These are phyloP conservation scores for Eutrigla gurnardus DNA, from an alignment of 2,797 vertebrate genomes.

Conservation along the genomic window DNA sequence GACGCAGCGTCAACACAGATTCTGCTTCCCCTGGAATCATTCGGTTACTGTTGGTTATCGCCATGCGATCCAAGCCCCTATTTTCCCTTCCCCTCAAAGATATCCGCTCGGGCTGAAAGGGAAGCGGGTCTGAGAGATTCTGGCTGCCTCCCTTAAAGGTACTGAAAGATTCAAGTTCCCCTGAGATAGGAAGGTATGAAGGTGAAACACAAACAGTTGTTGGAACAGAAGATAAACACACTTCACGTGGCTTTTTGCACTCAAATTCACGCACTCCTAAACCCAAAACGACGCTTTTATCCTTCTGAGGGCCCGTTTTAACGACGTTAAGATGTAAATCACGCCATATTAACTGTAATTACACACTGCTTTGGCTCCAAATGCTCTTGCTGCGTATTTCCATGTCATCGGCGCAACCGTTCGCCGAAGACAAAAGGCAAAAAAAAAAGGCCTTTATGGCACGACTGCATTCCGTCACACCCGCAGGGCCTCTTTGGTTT, in stretches of 20 bases:
- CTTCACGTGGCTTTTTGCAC: slow-evolving; percentile 28
- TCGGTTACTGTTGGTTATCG: slow-evolving; percentile 43
- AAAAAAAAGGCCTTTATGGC: slow-evolving; percentile 49
- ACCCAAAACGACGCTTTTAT: slow-evolving; percentile 29
- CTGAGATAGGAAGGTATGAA: slow-evolving; percentile 43
- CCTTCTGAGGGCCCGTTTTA: slow-evolving; percentile 50
- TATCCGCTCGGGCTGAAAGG: slow-evolving; percentile 53
- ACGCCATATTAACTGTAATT: slow-evolving; percentile 60
- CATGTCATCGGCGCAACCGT: slow-evolving; percentile 50
- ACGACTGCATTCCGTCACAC: slow-evolving; percentile 42
- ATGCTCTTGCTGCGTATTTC: slow-evolving; percentile 50
- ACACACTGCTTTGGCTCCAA: slow-evolving; percentile 38
- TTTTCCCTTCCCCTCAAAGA: slow-evolving; percentile 32
- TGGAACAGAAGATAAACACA: slow-evolving; percentile 39
- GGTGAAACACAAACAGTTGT: slow-evolving; percentile 50
- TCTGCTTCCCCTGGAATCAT: slow-evolving; percentile 46
- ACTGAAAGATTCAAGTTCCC: slow-evolving; percentile 51
- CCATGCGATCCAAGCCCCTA: slow-evolving; percentile 45
- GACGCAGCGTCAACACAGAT: slow-evolving; percentile 23
- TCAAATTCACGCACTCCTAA: slow-evolving; percentile 27
- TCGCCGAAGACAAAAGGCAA: slow-evolving; percentile 55
- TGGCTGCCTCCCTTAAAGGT: slow-evolving; percentile 31
- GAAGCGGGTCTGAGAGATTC: slow-evolving; percentile 44
- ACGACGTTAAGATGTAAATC: slow-evolving; percentile 40
- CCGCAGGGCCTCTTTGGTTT: slow-evolving; percentile 40